phyloP scores from a whole-genome alignment of 2,888 invertebrate species.

The Drosophila histrio region DNA sequence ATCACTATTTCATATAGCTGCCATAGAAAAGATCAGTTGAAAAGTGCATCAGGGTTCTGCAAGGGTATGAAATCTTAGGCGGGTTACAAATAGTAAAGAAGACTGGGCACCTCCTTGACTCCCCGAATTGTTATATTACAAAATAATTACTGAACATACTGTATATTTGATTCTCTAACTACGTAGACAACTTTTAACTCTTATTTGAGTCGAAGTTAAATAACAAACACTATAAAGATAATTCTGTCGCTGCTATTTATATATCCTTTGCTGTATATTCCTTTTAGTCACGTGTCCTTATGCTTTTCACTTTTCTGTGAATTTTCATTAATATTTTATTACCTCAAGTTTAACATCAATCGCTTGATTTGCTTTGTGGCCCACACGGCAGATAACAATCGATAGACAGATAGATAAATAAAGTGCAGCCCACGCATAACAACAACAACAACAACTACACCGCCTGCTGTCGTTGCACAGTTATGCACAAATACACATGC shows the following conservation, averaged over 20 bases:
- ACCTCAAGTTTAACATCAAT: constrained; percentile 45
- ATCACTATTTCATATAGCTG: too few relatives aligned
- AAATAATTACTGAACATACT: too few relatives aligned
- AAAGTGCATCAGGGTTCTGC: too few relatives aligned
- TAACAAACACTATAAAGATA: neutral
- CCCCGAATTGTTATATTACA: too few relatives aligned
- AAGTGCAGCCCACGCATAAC: constrained; percentile 61
- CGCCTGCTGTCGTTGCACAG: constrained; percentile 47
- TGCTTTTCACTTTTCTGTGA: neutral
- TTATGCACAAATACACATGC: constrained; percentile 38
- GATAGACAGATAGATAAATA: constrained; percentile 56
- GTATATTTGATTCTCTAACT: too few relatives aligned
- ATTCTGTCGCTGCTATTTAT: neutral
- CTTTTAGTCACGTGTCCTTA: constrained; percentile 13
- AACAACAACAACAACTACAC: constrained; percentile 12
- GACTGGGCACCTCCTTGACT: too few relatives aligned
- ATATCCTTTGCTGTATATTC: neutral
- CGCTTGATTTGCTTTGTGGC: constrained; percentile 37
- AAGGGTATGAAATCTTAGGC: too few relatives aligned
- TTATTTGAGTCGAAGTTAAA: neutral
- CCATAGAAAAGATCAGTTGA: too few relatives aligned
- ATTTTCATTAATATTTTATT: constrained; percentile 56
- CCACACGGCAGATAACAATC: constrained; percentile 36
- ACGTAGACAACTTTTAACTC: neutral
- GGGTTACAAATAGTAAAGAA: too few relatives aligned